Conservation (phyloP, 2,888 invertebrate genomes). For the Euplexia lucipara region DNA sequence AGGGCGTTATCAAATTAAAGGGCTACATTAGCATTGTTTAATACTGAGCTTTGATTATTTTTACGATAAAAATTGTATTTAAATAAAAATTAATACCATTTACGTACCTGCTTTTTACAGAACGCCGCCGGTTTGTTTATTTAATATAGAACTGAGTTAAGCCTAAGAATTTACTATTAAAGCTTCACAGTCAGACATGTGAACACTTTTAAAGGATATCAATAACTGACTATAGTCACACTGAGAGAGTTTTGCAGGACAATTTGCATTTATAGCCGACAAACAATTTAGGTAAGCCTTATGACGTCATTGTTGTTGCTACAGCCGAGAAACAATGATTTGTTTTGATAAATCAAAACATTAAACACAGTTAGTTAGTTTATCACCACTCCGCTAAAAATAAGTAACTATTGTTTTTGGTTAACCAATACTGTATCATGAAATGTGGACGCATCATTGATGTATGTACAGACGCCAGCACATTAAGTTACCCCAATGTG, state of each 20-base stretch:
- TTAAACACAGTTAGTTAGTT: neutral
- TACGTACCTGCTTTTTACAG: no score
- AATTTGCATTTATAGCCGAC: neutral
- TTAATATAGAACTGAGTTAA: conserved; percentile 25
- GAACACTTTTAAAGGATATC: conserved; percentile 4
- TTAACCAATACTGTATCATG: neutral
- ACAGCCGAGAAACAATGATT: conserved; percentile 4
- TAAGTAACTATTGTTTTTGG: neutral
- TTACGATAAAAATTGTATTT: no score
- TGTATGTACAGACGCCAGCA: no score
- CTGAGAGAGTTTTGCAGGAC: conserved; percentile 42
- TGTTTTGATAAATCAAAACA: conserved; percentile 9
- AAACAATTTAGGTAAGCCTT: neutral
- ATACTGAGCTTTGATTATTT: no score
- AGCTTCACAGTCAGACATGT: conserved; percentile 19
- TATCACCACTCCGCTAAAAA: neutral
- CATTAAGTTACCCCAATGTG: no score
- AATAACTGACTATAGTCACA: conserved; percentile 14
- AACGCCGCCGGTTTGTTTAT: no score
- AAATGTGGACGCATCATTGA: neutral
- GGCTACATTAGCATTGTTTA: no score
- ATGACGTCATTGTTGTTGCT: neutral
- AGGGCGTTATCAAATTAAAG: no score
- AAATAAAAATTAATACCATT: no score
- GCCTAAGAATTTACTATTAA: conserved; percentile 29